Evolutionary conservation across 2,113 vertebrate genomes (phyloP).

Genomic region (Chaenogobius annularis): DNA sequence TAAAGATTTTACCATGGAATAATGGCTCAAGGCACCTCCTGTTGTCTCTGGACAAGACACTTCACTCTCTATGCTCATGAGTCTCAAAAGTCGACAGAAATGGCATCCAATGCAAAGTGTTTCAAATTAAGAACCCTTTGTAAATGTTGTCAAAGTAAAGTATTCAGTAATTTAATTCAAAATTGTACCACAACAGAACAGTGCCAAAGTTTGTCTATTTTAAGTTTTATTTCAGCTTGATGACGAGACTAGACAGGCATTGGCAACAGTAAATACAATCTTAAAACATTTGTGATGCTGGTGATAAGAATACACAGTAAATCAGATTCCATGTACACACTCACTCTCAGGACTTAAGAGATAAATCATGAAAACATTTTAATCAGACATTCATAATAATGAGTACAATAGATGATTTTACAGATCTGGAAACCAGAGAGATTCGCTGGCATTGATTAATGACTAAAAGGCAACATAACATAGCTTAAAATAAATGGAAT

Average conservation of each 20-base stretch:
- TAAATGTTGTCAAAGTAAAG: too few relatives aligned
- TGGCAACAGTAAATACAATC: constrained; percentile 37
- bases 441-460: constrained; percentile 51
- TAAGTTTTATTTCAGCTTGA: constrained; percentile 63
- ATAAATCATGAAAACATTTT: neutral
- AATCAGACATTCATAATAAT: constrained; percentile 18
- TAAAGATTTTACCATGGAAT: constrained; percentile 11
- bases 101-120: too few relatives aligned
- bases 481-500: constrained; percentile 26
- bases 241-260: constrained; percentile 33
- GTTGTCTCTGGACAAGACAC: too few relatives aligned
- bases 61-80: too few relatives aligned
- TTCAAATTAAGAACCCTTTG: too few relatives aligned
- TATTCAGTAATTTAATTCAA: too few relatives aligned
- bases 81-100: neutral
- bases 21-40: neutral
- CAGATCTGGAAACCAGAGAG: constrained; percentile 51
- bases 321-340: constrained; percentile 72
- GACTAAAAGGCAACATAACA: constrained; percentile 33
- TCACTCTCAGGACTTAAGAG: constrained; percentile 51
- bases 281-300: constrained; percentile 33
- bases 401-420: constrained; percentile 50
- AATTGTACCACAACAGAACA: neutral
- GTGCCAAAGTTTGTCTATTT: constrained; percentile 11
- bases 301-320: constrained; percentile 34